Evolutionary conservation across 2,888 invertebrate species (phyloP), one percentile per base, ranked within the genome.

Genomic region (Drosophila fulvimacula): DNA sequence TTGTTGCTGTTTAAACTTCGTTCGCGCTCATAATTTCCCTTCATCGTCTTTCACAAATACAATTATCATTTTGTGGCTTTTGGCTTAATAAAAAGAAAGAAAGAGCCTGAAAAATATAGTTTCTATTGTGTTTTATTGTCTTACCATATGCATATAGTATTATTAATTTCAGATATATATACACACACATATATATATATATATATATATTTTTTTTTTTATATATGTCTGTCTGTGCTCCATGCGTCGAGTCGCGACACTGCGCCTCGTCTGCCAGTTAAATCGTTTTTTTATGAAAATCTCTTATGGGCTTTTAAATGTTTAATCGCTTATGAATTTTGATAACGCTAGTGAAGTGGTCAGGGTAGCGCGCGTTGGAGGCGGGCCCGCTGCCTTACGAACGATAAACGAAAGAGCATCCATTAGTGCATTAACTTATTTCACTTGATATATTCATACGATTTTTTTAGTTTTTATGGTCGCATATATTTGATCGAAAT

Each of bases 271-370:
- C 56, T 32, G 55, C 21, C 57, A 65, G 73, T 73, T 79, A 89
- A 90, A 88, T 88, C 73, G 88, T 11, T 88, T 89, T 89, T 89
- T 90, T 88, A 88, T 88, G 88, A 88, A 88, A 88, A 88, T 88
- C 73, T 80, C 88, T 73, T 75, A 88, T 89, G 82, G 89, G 76
- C 81, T 84, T 90, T 88, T 89, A 85, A 89, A 90, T 87, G 82
- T 77, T 89, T 85, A 89, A 85, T 89, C 88, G 85, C 66, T 78
- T 85, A 89, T 85, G 89, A 85, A 89, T 85, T 81, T 89, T 79
- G 82, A 89, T 89, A 84, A 72, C 65, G 68, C 71, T 72, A 69
- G 42, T 67, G 17, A 4, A 27, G 6, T 6, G 48, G 49, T 60
- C 7, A 4, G 19, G 9, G 15, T 11, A 5, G 21, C 15, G 5